phyloP scores from a whole-genome alignment of 2,797 vertebrate species.

The Sebastes oblongus region DNA sequence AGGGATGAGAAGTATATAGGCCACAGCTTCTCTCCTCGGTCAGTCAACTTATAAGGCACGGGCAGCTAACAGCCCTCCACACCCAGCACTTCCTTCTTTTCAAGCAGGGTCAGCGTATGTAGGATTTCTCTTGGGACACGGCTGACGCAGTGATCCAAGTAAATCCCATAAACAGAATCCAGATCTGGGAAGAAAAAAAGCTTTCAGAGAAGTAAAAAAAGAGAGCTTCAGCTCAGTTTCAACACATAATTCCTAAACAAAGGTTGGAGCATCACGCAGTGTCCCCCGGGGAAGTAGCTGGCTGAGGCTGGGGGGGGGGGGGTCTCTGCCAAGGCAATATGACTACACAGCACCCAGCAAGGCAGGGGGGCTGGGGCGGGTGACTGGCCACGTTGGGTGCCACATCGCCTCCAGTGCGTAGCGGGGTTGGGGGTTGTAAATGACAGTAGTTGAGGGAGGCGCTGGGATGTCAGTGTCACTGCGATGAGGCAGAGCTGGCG shows the following conservation, averaged over 20 bases:
- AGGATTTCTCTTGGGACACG: constrained; percentile 13
- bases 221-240: constrained; percentile 13
- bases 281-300: not conserved
- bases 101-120: not conserved
- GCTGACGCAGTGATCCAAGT: constrained; percentile 27
- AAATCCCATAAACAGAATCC: constrained; percentile 16
- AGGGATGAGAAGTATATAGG: not conserved
- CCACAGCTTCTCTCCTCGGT: constrained; percentile 14
- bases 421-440: constrained; percentile 11
- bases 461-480: constrained; percentile 48
- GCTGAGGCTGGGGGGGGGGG: not conserved
- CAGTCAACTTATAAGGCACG: not conserved
- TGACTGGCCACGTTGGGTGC: constrained; percentile 2
- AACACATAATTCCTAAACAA: constrained; percentile 18
- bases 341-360: constrained; percentile 28
- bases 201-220: not conserved
- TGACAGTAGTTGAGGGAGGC: constrained; percentile 26
- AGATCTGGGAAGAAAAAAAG: not conserved
- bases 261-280: constrained; percentile 23
- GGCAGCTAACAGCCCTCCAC: not conserved
- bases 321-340: constrained; percentile 8
- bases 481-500: constrained; percentile 53
- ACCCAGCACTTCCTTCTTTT: not conserved
- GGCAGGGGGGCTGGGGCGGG: not conserved
- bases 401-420: constrained; percentile 8